phyloP scores from a whole-genome alignment of 2,113 vertebrate genomes.

The Vulpes vulpes region DNA sequence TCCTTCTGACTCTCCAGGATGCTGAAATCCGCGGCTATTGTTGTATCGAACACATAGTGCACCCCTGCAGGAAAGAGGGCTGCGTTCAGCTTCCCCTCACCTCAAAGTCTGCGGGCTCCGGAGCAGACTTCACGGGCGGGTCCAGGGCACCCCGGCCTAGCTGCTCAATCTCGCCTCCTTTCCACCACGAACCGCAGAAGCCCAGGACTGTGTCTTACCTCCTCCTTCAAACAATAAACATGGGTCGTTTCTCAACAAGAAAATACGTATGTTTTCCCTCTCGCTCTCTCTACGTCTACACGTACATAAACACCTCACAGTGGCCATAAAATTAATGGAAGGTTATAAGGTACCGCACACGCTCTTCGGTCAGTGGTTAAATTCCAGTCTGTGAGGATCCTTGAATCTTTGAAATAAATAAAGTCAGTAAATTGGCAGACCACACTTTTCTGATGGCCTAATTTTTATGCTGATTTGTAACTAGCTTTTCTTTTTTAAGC shows the following conservation, averaged over 20 bases:
- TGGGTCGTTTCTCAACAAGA: fast-evolving
- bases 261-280: not conserved
- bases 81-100: fast-evolving
- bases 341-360: no score
- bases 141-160: no score
- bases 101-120: fast-evolving
- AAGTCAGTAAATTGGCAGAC: not conserved
- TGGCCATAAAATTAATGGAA: not conserved
- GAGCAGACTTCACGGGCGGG: not conserved
- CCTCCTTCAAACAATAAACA: not conserved
- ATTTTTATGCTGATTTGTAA: not conserved
- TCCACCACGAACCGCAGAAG: not conserved
- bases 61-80: constrained; percentile 87
- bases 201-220: not conserved
- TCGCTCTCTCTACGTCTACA: not conserved
- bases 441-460: not conserved
- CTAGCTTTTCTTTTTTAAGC: not conserved
- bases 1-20: constrained; percentile 97
- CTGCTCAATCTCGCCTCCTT: not conserved
- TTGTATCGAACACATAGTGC: constrained; percentile 95
- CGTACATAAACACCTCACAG: fast-evolving
- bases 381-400: not conserved
- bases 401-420: not conserved
- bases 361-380: not conserved
- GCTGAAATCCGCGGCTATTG: constrained; percentile 95